Evolutionary conservation across 2,113 vertebrate species (phyloP).

Genomic region (Gopherus evgoodei): DNA sequence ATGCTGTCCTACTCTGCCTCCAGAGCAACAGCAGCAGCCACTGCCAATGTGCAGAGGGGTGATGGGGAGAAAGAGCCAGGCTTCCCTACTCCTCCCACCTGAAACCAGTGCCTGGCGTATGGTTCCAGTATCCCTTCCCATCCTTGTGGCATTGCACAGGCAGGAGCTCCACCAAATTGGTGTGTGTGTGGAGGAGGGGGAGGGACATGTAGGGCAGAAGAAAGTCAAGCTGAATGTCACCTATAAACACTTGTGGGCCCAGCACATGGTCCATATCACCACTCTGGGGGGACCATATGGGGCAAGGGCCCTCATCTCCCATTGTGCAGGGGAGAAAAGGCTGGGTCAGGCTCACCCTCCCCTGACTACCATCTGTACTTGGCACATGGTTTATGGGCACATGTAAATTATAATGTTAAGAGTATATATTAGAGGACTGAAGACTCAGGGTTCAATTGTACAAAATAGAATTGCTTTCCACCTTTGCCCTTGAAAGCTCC

Average conservation of each 20-base stretch:
- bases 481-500: not conserved
- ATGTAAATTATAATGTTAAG: too few relatives aligned
- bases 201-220: too few relatives aligned
- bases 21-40: not conserved
- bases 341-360: not conserved
- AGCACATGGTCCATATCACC: too few relatives aligned
- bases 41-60: accelerated
- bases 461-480: not conserved
- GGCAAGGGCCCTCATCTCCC: not conserved
- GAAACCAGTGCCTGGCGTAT: not conserved
- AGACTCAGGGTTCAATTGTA: not conserved
- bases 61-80: not conserved
- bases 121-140: not conserved
- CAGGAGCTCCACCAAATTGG: not conserved
- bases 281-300: too few relatives aligned
- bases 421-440: too few relatives aligned
- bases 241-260: not conserved
- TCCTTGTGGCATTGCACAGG: not conserved
- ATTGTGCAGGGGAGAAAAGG: accelerated
- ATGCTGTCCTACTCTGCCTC: not conserved
- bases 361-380: not conserved
- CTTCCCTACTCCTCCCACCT: not conserved
- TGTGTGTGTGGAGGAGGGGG: too few relatives aligned
- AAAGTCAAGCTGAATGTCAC: not conserved
- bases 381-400: not conserved